phyloP scores from a whole-genome alignment of 2,797 vertebrate genomes.

The Tokudaia muenninki region DNA sequence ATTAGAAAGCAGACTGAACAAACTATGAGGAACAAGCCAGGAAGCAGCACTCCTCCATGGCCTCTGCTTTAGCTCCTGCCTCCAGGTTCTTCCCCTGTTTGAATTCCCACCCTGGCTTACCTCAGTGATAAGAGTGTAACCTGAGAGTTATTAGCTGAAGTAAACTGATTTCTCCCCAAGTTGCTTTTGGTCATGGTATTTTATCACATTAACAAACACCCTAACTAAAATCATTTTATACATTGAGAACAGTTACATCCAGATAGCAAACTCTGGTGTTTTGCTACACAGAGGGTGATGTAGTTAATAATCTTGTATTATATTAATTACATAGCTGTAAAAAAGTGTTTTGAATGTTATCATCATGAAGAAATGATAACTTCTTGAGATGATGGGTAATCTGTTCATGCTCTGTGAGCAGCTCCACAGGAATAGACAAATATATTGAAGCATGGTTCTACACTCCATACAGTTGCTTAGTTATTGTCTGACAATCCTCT shows the following conservation, averaged over 20 bases:
- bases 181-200: background rate
- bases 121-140: background rate
- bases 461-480: too few relatives aligned
- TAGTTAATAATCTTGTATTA: background rate
- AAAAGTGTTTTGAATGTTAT: background rate
- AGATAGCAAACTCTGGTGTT: background rate
- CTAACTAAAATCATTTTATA: background rate
- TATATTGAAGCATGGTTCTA: too few relatives aligned
- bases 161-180: background rate
- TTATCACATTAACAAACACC: background rate
- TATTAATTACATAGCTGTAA: background rate
- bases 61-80: background rate
- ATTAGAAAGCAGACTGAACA: background rate
- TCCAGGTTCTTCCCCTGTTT: background rate
- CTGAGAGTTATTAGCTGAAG: background rate
- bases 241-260: background rate
- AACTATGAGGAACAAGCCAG: background rate
- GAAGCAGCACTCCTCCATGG: background rate
- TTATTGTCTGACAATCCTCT: background rate
- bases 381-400: background rate
- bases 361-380: background rate
- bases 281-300: background rate
- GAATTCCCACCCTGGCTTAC: background rate
- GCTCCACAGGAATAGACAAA: background rate
- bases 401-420: background rate